phyloP scores from a whole-genome alignment of 2,888 invertebrate genomes.

The Zhengitettix transpicula region DNA sequence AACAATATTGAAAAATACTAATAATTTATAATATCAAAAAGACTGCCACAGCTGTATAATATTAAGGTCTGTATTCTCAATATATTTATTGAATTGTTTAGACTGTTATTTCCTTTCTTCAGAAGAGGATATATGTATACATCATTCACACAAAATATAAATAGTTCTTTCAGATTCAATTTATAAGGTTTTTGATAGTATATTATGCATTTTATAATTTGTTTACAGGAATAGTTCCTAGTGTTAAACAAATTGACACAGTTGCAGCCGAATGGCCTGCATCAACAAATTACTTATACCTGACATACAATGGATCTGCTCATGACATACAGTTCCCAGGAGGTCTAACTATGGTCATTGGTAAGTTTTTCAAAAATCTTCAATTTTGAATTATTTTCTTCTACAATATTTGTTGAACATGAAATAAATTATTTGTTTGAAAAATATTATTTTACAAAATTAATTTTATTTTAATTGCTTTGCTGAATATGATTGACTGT shows the following conservation, averaged over 20 bases:
- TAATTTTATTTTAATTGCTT: neutral
- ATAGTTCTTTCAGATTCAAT: no score
- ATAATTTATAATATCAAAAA: no score
- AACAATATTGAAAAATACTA: no score
- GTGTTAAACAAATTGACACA: slow-evolving; percentile 95
- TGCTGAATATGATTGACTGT: neutral
- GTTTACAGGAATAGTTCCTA: slow-evolving; percentile 53
- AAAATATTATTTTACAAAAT: neutral
- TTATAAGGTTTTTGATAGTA: no score
- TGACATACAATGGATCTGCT: slow-evolving; percentile 80
- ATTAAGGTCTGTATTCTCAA: no score
- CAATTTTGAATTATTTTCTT: no score
- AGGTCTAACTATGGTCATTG: slow-evolving; percentile 72
- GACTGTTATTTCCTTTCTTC: no score
- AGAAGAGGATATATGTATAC: no score
- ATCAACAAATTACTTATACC: slow-evolving; percentile 92
- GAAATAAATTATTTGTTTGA: slow-evolving; percentile 8
- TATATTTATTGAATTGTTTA: no score
- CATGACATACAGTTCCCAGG: slow-evolving; percentile 74
- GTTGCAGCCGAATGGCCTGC: slow-evolving; percentile 99
- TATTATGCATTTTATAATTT: neutral
- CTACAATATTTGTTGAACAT: no score
- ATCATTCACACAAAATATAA: no score
- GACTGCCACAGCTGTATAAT: no score
- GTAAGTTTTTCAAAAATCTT: slow-evolving; percentile 24